Conservation (phyloP, 37 sponge, comb jelly and placozoan genomes). For the Crambe crambe region DNA sequence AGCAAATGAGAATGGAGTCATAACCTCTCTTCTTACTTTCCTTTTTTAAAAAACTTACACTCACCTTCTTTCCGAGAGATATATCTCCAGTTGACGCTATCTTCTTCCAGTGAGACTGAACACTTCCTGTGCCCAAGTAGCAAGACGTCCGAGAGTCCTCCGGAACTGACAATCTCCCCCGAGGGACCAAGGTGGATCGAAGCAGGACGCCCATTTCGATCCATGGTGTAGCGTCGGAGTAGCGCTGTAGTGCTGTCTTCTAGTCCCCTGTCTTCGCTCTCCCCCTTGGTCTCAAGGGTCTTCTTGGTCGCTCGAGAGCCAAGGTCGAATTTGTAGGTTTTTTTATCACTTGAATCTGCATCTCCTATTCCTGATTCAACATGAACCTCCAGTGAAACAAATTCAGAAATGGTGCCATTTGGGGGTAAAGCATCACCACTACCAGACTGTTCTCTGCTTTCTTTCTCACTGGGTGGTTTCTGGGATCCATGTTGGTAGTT, state of each 20-base stretch:
- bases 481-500: background rate
- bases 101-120: conserved; percentile 42
- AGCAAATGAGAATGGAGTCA: background rate
- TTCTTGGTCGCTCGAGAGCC: background rate
- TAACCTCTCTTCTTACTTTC: background rate
- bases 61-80: conserved; percentile 19
- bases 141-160: conserved; percentile 6
- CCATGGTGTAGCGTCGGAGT: background rate
- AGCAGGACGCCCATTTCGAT: background rate
- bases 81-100: conserved; percentile 25
- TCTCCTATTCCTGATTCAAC: background rate
- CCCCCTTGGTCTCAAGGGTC: background rate
- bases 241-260: conserved; percentile 11
- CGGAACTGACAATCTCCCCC: background rate
- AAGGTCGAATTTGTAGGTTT: background rate
- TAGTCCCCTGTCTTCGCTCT: background rate
- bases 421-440: background rate
- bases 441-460: background rate
- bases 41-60: no score
- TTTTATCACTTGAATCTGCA: background rate
- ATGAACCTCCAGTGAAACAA: no score
- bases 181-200: conserved; percentile 7
- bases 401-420: background rate
- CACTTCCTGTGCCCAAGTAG: conserved; percentile 27
- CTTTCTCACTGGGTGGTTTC: background rate